phyloP scores from a whole-genome alignment of 1,140 invertebrate species.

The Thereuonema tuberculata region DNA sequence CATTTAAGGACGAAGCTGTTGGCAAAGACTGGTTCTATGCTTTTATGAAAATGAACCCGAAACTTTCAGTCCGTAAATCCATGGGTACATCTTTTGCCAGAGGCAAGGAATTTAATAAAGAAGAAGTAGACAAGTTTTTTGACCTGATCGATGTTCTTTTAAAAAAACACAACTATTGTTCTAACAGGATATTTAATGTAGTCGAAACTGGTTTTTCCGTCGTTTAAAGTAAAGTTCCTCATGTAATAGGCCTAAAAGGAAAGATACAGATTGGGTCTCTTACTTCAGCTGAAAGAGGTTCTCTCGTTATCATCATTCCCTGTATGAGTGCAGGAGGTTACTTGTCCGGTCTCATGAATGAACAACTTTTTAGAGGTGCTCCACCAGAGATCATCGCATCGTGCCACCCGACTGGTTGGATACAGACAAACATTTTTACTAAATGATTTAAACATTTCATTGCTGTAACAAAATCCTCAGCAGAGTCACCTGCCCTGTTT shows the following conservation, averaged over 20 bases:
- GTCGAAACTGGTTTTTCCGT: conserved; percentile 4
- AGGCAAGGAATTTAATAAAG: conserved; percentile 4
- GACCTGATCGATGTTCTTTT: conserved; percentile 2
- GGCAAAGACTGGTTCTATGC: not conserved
- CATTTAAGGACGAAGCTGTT: not conserved
- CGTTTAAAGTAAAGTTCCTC: not conserved
- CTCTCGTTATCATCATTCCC: not conserved
- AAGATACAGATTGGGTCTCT: conserved; percentile 10
- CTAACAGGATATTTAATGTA: conserved; percentile 5
- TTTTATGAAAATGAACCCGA: not conserved
- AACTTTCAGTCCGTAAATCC: not conserved
- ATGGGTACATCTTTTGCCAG: conserved; percentile 4
- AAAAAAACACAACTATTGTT: conserved; percentile 6
- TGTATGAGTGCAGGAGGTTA: not conserved
- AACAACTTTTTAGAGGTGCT: not conserved
- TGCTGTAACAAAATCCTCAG: no score
- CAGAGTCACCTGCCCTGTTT: no score
- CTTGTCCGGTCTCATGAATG: not conserved
- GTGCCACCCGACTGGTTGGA: no score
- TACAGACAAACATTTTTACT: no score
- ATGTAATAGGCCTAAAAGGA: conserved; percentile 9
- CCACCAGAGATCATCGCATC: not conserved
- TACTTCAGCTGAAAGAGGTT: conserved; percentile 6
- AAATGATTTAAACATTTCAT: no score
- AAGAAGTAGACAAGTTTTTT: conserved; percentile 12